A percentile compares a stretch with the other conserved stretches of the same genome.
These are phyloP conservation scores for Elaphurus davidianus DNA, from an alignment of 2,113 vertebrate genomes.

Conservation along the genomic window DNA sequence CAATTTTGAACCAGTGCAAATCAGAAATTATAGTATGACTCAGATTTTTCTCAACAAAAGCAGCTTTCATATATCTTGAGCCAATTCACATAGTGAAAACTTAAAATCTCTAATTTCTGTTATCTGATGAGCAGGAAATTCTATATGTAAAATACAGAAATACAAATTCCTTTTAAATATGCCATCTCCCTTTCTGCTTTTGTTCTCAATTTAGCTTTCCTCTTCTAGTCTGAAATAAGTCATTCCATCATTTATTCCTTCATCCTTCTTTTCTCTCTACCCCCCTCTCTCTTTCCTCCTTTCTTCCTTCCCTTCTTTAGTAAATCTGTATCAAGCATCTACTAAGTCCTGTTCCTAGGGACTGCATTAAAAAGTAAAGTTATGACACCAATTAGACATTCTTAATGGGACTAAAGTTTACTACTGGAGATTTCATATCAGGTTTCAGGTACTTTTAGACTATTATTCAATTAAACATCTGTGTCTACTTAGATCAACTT, in stretches of 20 bases:
- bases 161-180: not conserved
- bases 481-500: not conserved
- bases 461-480: not conserved
- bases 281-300: not conserved
- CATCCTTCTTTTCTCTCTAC: not conserved
- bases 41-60: rapidly evolving
- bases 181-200: not conserved
- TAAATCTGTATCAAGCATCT: not conserved
- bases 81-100: not conserved
- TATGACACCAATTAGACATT: not conserved
- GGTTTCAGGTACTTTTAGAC: not conserved
- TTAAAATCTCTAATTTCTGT: not conserved
- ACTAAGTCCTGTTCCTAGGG: not conserved
- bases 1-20: not conserved
- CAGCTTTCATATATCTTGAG: not conserved
- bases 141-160: not conserved
- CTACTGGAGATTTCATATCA: no score
- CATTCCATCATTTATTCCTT: not conserved
- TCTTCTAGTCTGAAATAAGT: not conserved
- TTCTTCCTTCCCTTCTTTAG: not conserved
- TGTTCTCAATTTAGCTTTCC: not conserved
- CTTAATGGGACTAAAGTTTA: not conserved
- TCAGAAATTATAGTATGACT: not conserved
- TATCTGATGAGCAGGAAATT: not conserved
- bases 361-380: not conserved